Percentiles rank a stretch among this genome's conserved stretches.
Conservation (phyloP, 2,113 vertebrate genomes). For the Paradoxurus hermaphroditus region DNA sequence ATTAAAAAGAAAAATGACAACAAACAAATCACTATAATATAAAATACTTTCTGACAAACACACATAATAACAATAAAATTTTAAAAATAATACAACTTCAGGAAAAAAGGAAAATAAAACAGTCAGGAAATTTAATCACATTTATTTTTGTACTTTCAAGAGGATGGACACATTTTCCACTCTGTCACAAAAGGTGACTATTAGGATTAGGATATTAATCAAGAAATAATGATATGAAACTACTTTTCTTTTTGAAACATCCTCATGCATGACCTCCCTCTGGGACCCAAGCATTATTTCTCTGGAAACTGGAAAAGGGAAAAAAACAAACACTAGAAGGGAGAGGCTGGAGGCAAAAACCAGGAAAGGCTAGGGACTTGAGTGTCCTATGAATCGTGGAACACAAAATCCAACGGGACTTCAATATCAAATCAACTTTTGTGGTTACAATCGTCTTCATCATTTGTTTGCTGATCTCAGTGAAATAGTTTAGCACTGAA, state of each 20-base stretch:
- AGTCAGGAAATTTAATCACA: not conserved
- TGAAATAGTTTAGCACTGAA: not conserved
- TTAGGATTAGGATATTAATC: not conserved
- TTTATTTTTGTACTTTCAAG: not conserved
- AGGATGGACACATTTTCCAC: not conserved
- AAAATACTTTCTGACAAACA: not conserved
- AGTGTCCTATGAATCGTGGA: not conserved
- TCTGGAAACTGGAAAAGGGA: not conserved
- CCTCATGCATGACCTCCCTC: not conserved
- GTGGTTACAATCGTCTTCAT: not conserved
- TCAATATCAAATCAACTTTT: not conserved
- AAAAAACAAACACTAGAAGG: not conserved
- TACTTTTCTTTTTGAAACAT: not conserved
- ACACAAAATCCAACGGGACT: not conserved
- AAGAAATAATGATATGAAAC: not conserved
- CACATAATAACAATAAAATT: not conserved
- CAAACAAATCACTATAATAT: not conserved
- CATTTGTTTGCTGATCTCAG: not conserved
- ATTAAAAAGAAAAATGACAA: not conserved
- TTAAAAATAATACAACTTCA: not conserved
- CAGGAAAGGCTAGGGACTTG: not conserved
- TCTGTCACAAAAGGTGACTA: not conserved
- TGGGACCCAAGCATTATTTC: not conserved
- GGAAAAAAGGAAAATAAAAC: not conserved
- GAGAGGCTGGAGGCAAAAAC: not conserved